phyloP scores from a whole-genome alignment of 2,113 vertebrate genomes.

The Heteronetta atricapilla region DNA sequence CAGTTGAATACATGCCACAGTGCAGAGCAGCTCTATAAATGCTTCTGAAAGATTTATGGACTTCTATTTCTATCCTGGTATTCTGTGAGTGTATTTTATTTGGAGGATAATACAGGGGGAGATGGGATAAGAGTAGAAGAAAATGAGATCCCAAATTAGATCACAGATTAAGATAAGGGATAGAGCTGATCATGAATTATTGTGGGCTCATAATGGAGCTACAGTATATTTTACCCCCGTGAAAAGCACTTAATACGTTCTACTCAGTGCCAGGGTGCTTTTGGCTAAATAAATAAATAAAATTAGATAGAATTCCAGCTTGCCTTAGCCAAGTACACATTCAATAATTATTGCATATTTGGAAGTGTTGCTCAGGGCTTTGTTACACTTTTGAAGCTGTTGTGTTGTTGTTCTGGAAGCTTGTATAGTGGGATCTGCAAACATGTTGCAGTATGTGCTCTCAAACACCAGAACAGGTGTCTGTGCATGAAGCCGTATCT shows the following conservation, averaged over 20 bases:
- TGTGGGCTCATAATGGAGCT: conserved; percentile 6
- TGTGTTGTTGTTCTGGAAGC: not conserved
- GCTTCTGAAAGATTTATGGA: conserved; percentile 64
- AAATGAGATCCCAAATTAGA: conserved; percentile 62
- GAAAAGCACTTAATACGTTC: not conserved
- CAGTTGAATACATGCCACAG: conserved; percentile 49
- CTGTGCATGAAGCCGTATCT: not conserved
- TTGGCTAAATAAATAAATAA: not conserved
- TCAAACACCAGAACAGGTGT: not conserved
- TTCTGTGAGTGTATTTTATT: conserved; percentile 66
- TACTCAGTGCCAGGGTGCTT: not conserved
- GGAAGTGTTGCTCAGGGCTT: not conserved
- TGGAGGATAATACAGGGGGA: conserved; percentile 41
- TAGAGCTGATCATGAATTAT: conserved; percentile 47
- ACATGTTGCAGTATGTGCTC: rapidly evolving
- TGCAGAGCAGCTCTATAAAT: conserved; percentile 59
- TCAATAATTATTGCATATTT: not conserved
- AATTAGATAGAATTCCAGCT: not conserved
- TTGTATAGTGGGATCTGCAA: rapidly evolving
- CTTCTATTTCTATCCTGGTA: conserved; percentile 61
- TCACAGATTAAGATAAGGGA: conserved; percentile 40
- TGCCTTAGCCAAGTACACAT: not conserved
- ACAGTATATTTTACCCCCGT: not conserved
- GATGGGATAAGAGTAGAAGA: conserved; percentile 30
- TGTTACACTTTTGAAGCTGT: not conserved